These are phyloP conservation scores for Eupithecia tripunctaria DNA, from an alignment of 2,888 invertebrate genomes.

Conservation along the genomic window DNA sequence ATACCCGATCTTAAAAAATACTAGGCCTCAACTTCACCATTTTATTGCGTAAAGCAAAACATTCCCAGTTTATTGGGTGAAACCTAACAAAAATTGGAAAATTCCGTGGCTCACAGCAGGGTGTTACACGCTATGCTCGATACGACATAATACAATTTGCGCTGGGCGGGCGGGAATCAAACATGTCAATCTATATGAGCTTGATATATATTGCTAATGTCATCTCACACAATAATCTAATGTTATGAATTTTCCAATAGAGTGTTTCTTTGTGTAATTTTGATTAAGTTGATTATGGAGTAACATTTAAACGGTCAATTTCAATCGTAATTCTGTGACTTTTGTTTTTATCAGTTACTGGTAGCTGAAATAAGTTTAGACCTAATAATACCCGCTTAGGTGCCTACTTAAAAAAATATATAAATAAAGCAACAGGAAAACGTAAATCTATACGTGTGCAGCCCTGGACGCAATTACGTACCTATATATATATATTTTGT, in stretches of 20 bases:
- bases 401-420: not conserved
- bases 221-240: not conserved
- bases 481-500: no score
- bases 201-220: not conserved
- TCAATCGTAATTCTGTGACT: no score
- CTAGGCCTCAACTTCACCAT: not conserved
- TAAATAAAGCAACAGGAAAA: not conserved
- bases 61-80: not conserved
- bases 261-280: not conserved
- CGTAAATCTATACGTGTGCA: no score
- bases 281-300: no score
- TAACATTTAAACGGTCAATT: no score
- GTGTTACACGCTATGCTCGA: not conserved
- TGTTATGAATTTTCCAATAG: not conserved
- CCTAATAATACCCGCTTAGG: not conserved
- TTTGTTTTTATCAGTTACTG: not conserved
- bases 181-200: not conserved
- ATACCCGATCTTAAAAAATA: not conserved
- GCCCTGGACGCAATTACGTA: no score
- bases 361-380: not conserved
- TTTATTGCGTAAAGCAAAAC: not conserved
- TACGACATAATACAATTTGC: not conserved
- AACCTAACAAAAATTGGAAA: not conserved
- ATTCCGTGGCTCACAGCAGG: not conserved
- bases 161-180: slow-evolving; percentile 3